Conservation (phyloP, 2,797 vertebrate genomes). For the Todus mexicanus region DNA sequence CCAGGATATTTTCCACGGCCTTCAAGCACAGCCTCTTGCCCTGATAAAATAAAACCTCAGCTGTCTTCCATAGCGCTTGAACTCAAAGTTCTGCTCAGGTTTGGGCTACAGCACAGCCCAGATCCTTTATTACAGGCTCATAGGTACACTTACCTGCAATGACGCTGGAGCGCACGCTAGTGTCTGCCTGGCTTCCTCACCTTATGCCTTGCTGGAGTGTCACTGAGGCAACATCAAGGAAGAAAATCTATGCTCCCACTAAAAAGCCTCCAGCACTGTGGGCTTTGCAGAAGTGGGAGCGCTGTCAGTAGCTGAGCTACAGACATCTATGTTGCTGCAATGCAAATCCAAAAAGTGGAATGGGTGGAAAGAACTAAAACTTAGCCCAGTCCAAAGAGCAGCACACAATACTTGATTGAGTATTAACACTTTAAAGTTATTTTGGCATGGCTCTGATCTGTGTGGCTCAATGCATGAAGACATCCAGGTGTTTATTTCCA, state of each 20-base stretch:
- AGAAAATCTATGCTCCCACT: not conserved
- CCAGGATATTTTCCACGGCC: not conserved
- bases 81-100: not conserved
- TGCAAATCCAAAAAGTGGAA: not conserved
- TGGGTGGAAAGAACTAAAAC: not conserved
- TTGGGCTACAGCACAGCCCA: not conserved
- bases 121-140: not conserved
- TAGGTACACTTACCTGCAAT: not conserved
- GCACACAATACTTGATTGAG: not conserved
- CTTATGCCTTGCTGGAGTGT: not conserved
- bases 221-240: not conserved
- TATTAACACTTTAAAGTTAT: not conserved
- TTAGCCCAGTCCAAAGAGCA: not conserved
- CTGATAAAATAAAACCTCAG: not conserved
- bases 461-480: not conserved
- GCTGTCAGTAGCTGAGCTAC: not conserved
- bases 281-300: not conserved
- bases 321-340: not conserved
- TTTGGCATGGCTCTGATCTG: not conserved
- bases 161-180: accelerated
- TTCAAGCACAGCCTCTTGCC: not conserved
- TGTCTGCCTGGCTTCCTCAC: not conserved
- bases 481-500: not conserved
- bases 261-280: not conserved
- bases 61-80: not conserved